phyloP scores from a whole-genome alignment of 53 echinoderm and acorn worm genomes.

The Hippasteria phrygiana region DNA sequence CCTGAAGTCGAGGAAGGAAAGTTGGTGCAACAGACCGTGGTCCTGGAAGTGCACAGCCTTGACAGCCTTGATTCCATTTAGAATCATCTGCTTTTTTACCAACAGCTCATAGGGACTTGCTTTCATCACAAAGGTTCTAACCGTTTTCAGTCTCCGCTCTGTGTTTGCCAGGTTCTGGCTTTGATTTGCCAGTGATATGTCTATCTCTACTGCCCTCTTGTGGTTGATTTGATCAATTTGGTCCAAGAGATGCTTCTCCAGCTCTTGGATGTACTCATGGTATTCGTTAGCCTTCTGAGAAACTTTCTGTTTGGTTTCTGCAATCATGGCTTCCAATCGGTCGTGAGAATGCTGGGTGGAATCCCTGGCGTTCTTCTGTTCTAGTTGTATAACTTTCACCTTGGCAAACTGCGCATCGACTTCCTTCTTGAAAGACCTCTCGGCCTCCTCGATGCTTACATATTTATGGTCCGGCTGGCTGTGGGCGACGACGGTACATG shows the following conservation, averaged over 20 bases:
- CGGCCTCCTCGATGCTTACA: constrained; percentile 10
- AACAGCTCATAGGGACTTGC: constrained; percentile 3
- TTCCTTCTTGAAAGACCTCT: neutral
- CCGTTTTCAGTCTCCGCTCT: constrained; percentile 13
- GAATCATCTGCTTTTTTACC: constrained; percentile 3
- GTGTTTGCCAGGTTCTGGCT: constrained; percentile 4
- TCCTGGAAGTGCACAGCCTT: constrained; percentile 12
- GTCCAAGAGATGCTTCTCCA: constrained; percentile 8
- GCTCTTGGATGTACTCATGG: constrained; percentile 11
- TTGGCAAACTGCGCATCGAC: neutral
- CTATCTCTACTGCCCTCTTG: constrained; percentile 2
- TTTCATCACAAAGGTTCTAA: neutral
- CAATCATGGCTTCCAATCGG: constrained; percentile 14
- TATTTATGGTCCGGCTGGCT: constrained; percentile 35
- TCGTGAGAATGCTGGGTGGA: constrained; percentile 12
- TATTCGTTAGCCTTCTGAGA: constrained; percentile 4
- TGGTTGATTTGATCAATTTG: constrained; percentile 14
- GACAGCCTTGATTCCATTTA: neutral
- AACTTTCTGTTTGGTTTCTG: constrained; percentile 9
- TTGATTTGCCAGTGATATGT: constrained; percentile 36
- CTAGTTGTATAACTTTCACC: neutral
- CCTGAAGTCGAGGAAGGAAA: neutral
- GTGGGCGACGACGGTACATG: constrained; percentile 33
- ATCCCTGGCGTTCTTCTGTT: constrained; percentile 9
- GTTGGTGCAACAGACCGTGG: neutral